Evolutionary conservation across 2,888 invertebrate species (phyloP).

Genomic region (Dasysyrphus tricinctus): DNA sequence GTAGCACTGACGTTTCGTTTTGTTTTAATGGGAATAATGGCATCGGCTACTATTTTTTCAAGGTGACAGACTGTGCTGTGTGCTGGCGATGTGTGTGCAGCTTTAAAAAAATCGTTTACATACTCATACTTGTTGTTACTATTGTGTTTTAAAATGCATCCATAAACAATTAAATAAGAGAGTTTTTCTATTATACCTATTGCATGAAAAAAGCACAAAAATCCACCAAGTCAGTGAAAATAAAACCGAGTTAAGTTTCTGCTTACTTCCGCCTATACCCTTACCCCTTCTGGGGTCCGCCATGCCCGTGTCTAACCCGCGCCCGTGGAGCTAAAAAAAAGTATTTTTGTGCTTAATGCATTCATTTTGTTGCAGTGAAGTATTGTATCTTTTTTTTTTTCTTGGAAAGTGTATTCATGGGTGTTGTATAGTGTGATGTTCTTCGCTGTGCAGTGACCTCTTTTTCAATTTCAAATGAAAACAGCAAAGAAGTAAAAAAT

Average conservation of each 20-base stretch:
- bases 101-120: conserved; percentile 43
- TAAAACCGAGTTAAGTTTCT: conserved; percentile 51
- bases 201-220: conserved; percentile 71
- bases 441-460: conserved; percentile 67
- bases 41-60: conserved; percentile 75
- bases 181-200: conserved; percentile 52
- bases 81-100: conserved; percentile 55
- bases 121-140: conserved; percentile 36
- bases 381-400: conserved; percentile 52
- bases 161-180: conserved; percentile 73
- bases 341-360: conserved; percentile 46
- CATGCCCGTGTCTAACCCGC: conserved; percentile 15
- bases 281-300: neutral
- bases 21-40: conserved; percentile 74
- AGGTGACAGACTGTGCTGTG: conserved; percentile 58
- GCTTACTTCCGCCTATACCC: conserved; percentile 20
- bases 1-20: conserved; percentile 46
- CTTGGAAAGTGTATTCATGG: conserved; percentile 44
- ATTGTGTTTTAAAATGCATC: conserved; percentile 66
- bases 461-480: conserved; percentile 52
- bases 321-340: conserved; percentile 39
- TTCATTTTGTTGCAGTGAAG: conserved; percentile 55
- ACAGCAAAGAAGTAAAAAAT: conserved; percentile 31
- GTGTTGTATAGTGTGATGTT: conserved; percentile 53
- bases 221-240: conserved; percentile 75